phyloP scores from a whole-genome alignment of 1,140 invertebrate genomes.

The Lordiphosa stackelbergi region DNA sequence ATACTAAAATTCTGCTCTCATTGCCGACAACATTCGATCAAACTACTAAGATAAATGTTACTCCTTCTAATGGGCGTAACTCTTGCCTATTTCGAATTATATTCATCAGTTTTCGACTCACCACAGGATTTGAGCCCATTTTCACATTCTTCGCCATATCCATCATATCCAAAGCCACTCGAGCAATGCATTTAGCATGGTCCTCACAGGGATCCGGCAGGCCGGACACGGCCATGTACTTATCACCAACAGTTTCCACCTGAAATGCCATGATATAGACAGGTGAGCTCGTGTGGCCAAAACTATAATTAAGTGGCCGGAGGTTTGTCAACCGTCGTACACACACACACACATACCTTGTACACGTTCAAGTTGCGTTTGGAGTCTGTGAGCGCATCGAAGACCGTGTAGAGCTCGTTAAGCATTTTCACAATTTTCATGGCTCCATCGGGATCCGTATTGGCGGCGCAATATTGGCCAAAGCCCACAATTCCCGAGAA shows the following conservation, averaged over 20 bases:
- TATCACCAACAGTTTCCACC: constrained; percentile 99
- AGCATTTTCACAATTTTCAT: constrained; percentile 96
- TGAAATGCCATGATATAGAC: constrained; percentile 75
- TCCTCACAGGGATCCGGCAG: constrained; percentile 93
- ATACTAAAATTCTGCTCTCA: too few relatives aligned
- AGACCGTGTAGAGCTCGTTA: constrained; percentile 93
- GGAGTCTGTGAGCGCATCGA: constrained; percentile 94
- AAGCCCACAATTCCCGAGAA: constrained; percentile 97
- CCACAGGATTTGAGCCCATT: constrained; percentile 90
- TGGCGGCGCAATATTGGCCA: constrained; percentile 89
- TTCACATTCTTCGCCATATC: constrained; percentile 91
- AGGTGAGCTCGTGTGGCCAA: constrained; percentile 13
- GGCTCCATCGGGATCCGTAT: constrained; percentile 90
- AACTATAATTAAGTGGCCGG: constrained; percentile 55
- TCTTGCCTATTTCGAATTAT: too few relatives aligned
- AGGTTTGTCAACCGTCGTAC: constrained; percentile 10
- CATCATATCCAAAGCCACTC: constrained; percentile 97
- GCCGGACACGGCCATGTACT: constrained; percentile 99
- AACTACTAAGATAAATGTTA: too few relatives aligned
- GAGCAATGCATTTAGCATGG: constrained; percentile 95
- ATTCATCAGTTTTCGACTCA: constrained; percentile 78
- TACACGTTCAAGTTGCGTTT: constrained; percentile 95
- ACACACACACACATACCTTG: constrained; percentile 85
- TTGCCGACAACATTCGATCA: too few relatives aligned
- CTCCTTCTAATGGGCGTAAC: too few relatives aligned